Conservation (phyloP, 1,140 invertebrate genomes). For the Pseudomyrmex concolor region DNA sequence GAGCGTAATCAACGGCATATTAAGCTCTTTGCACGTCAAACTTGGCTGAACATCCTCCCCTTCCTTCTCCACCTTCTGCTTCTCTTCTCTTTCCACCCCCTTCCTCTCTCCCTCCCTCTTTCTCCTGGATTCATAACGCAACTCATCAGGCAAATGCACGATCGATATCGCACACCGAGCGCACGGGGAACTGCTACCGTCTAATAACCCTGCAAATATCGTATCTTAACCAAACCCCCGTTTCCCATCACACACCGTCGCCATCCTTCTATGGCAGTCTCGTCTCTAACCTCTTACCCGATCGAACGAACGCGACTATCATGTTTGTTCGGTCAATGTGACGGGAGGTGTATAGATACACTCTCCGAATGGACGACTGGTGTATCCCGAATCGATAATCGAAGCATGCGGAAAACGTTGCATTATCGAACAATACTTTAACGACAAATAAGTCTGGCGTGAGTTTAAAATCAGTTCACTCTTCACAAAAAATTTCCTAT, state of each 20-base stretch:
- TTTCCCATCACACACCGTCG: constrained; percentile 34
- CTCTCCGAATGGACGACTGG: constrained; percentile 41
- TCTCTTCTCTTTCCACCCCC: not conserved
- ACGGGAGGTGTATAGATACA: constrained; percentile 62
- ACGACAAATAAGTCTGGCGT: not conserved
- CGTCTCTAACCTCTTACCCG: constrained; percentile 18
- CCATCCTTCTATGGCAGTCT: not conserved
- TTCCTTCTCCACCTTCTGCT: too few relatives aligned
- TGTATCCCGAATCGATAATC: constrained; percentile 69
- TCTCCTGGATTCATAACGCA: constrained; percentile 76
- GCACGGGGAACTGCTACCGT: constrained; percentile 74
- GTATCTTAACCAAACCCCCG: constrained; percentile 72
- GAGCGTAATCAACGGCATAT: constrained; percentile 73
- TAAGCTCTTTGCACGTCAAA: constrained; percentile 73
- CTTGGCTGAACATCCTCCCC: constrained; percentile 57
- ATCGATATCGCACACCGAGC: constrained; percentile 70
- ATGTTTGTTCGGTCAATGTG: constrained; percentile 72
- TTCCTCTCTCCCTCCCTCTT: constrained; percentile 1
- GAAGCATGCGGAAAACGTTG: constrained; percentile 31
- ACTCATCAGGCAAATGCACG: constrained; percentile 79
- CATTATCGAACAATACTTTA: constrained; percentile 39
- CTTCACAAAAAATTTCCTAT: not conserved
- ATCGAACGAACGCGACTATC: constrained; percentile 64
- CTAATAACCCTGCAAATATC: constrained; percentile 79
- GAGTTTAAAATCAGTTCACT: not conserved